Percentiles rank a stretch among this genome's conserved stretches.
Evolutionary conservation across 2,797 vertebrate genomes (phyloP).

Genomic region (Leptodactylus fallax): DNA sequence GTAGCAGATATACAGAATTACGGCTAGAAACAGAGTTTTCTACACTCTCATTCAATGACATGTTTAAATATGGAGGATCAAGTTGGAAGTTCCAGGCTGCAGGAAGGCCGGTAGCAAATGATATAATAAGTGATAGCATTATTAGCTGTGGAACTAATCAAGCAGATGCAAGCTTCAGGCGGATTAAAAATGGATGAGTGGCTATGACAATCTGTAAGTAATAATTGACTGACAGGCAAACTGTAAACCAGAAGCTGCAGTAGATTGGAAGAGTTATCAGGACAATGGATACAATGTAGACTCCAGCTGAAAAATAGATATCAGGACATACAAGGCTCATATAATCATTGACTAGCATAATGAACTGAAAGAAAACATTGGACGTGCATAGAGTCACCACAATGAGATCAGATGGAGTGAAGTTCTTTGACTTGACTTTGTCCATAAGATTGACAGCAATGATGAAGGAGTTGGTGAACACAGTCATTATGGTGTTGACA

Average conservation of each 20-base stretch:
- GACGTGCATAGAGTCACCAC: slow-evolving; percentile 31
- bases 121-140: slow-evolving; percentile 39
- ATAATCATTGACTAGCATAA: slow-evolving; percentile 44
- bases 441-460: slow-evolving; percentile 42
- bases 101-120: slow-evolving; percentile 40
- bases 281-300: slow-evolving; percentile 36
- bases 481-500: slow-evolving; percentile 10
- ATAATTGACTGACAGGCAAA: slow-evolving; percentile 47
- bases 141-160: slow-evolving; percentile 2
- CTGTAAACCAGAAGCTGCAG: slow-evolving; percentile 53
- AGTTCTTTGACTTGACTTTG: slow-evolving; percentile 24
- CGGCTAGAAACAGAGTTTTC: slow-evolving; percentile 22
- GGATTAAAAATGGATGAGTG: slow-evolving; percentile 39
- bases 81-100: slow-evolving; percentile 33
- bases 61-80: neutral
- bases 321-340: slow-evolving; percentile 9
- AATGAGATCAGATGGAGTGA: slow-evolving; percentile 43
- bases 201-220: slow-evolving; percentile 52
- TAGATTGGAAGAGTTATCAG: slow-evolving; percentile 35
- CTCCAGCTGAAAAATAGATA: slow-evolving; percentile 6
- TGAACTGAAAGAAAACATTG: slow-evolving; percentile 47
- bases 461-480: slow-evolving; percentile 44
- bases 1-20: slow-evolving; percentile 23
- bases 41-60: neutral
- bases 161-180: slow-evolving; percentile 29